A percentile compares a stretch with the other conserved stretches of the same genome.
Conservation (phyloP, 2,888 invertebrate genomes). For the Epirrhoe alternata region DNA sequence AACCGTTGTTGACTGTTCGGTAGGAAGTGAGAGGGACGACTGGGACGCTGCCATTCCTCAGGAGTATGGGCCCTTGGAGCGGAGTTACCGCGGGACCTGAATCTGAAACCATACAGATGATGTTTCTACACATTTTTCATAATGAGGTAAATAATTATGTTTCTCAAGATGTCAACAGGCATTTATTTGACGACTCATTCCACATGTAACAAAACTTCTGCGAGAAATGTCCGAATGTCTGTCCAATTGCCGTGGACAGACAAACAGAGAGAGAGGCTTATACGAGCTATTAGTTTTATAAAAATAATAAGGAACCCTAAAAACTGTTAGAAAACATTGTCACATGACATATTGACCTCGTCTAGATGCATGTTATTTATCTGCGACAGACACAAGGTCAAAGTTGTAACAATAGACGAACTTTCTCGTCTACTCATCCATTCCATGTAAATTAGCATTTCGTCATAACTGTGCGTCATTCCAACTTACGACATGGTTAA, state of each 20-base stretch:
- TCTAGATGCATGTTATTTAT: slow-evolving; percentile 34
- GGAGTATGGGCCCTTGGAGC: slow-evolving; percentile 94
- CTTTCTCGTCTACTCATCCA: slow-evolving; percentile 41
- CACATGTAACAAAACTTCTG: no score
- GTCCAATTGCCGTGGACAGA: no score
- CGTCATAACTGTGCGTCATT: slow-evolving; percentile 27
- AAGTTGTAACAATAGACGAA: slow-evolving; percentile 30
- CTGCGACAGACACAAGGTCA: slow-evolving; percentile 40
- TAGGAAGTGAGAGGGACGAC: slow-evolving; percentile 95
- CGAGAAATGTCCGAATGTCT: no score
- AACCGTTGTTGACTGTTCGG: slow-evolving; percentile 93
- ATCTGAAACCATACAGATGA: slow-evolving; percentile 59
- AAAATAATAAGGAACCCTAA: neutral
- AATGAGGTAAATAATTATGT: no score
- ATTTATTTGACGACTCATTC: no score
- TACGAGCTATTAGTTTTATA: no score
- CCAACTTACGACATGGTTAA: slow-evolving; percentile 10
- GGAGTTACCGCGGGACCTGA: slow-evolving; percentile 89
- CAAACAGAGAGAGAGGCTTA: no score
- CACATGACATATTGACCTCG: slow-evolving; percentile 28
- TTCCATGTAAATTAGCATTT: slow-evolving; percentile 26
- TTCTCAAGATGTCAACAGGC: no score
- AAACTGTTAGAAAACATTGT: neutral
- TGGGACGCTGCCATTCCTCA: slow-evolving; percentile 94
- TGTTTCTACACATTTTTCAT: no score